These are phyloP conservation scores for Lichenostomus cassidix DNA, from an alignment of 2,113 vertebrate genomes.

Conservation along the genomic window DNA sequence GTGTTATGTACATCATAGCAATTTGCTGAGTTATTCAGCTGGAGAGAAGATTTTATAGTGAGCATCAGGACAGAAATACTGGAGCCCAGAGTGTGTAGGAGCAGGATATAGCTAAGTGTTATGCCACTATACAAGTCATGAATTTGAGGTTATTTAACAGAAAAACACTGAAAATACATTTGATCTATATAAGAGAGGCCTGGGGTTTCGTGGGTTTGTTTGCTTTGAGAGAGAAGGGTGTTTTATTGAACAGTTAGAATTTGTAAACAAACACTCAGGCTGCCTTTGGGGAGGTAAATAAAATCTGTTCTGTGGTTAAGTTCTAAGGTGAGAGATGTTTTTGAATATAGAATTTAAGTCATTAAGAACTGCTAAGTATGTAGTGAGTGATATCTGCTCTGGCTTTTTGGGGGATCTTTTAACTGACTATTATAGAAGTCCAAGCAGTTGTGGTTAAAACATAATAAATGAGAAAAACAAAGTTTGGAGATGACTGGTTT, in stretches of 20 bases:
- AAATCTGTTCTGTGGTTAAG: not conserved
- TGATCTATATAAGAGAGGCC: not conserved
- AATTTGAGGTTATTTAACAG: not conserved
- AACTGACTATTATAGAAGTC: not conserved
- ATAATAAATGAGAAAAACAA: not conserved
- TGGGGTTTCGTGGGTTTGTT: not conserved
- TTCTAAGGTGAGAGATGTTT: not conserved
- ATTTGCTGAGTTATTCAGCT: slow-evolving; percentile 5
- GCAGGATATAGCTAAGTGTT: not conserved
- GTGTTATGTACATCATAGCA: not conserved
- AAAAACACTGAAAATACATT: not conserved
- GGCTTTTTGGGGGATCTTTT: not conserved
- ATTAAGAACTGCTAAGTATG: not conserved
- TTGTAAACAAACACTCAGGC: not conserved
- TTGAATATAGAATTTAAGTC: not conserved
- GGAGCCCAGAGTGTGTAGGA: not conserved
- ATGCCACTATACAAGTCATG: not conserved
- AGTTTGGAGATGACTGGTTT: not conserved
- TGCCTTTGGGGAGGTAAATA: not conserved
- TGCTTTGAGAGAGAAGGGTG: not conserved
- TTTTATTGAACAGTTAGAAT: not conserved
- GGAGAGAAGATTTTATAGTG: not conserved
- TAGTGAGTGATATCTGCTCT: not conserved
- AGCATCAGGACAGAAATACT: not conserved
- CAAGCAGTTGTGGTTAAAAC: not conserved